Conservation (phyloP, 2,888 invertebrate species). For the Acleris literana region DNA sequence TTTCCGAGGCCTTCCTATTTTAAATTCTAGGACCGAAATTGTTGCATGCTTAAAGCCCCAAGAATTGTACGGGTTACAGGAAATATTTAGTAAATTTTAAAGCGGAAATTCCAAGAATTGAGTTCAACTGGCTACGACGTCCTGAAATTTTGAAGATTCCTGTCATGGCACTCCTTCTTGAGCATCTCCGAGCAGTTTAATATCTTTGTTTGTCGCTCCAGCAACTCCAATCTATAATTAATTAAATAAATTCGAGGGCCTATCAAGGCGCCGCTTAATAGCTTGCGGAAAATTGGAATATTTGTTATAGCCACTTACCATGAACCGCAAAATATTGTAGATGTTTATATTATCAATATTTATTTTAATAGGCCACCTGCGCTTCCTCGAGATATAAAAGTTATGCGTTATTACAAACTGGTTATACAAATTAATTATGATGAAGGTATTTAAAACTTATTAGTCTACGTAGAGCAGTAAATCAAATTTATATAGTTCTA, state of each 20-base stretch:
- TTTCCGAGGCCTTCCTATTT: not conserved
- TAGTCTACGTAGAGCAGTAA: too few species aligned
- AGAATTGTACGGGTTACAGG: not conserved
- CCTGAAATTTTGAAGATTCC: slow-evolving; percentile 15
- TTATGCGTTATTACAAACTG: not conserved
- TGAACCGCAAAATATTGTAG: not conserved
- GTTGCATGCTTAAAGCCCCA: too few species aligned
- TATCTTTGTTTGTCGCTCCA: slow-evolving; percentile 18
- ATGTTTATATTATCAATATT: slow-evolving; percentile 5
- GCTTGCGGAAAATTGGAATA: slow-evolving; percentile 21
- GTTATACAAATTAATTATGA: not conserved
- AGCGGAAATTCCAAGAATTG: not conserved
- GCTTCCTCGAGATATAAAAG: not conserved
- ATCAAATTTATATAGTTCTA: too few species aligned
- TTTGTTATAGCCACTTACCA: slow-evolving; percentile 19
- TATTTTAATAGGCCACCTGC: not conserved
- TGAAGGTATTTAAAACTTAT: too few species aligned
- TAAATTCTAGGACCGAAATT: not conserved
- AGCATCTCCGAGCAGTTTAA: slow-evolving; percentile 16
- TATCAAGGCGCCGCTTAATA: slow-evolving; percentile 10
- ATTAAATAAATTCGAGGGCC: slow-evolving; percentile 23
- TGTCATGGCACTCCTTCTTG: slow-evolving; percentile 7
- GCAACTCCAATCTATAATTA: slow-evolving; percentile 23
- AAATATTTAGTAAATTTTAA: slow-evolving; percentile 1
- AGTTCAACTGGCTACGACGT: slow-evolving; percentile 4